phyloP scores from a whole-genome alignment of 2,113 vertebrate species.

The Periophthalmus modestus region DNA sequence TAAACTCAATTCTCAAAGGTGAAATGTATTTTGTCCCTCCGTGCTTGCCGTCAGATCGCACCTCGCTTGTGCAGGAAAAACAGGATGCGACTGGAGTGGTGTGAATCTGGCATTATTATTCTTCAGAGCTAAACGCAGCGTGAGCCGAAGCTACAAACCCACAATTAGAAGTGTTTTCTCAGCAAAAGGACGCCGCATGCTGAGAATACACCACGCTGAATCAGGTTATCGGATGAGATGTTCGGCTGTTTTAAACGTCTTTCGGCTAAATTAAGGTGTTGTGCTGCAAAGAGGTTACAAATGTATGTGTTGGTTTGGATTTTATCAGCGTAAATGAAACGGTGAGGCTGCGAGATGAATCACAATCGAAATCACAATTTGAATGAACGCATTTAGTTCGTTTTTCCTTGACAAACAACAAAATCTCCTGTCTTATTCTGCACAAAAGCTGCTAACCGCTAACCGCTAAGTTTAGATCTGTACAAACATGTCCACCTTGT shows the following conservation, averaged over 20 bases:
- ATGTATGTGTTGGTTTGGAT: too few relatives aligned
- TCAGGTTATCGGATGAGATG: background rate
- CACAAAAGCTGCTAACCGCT: too few relatives aligned
- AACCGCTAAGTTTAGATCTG: too few relatives aligned
- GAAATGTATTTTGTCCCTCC: background rate
- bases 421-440: too few relatives aligned
- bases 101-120: slow-evolving; percentile 28
- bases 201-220: background rate
- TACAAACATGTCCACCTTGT: too few relatives aligned
- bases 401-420: too few relatives aligned
- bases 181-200: slow-evolving; percentile 20
- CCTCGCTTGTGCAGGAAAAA: slow-evolving; percentile 14
- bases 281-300: too few relatives aligned
- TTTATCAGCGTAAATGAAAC: too few relatives aligned
- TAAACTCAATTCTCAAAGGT: background rate
- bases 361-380: too few relatives aligned
- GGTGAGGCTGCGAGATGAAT: too few relatives aligned
- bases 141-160: slow-evolving; percentile 29
- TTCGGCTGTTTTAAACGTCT: background rate
- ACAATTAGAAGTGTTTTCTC: slow-evolving; percentile 56
- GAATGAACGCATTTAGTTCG: too few relatives aligned
- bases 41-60: background rate
- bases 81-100: slow-evolving; percentile 10
- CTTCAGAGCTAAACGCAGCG: slow-evolving; percentile 34
- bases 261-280: background rate